Evolutionary conservation across 2,888 invertebrate genomes (phyloP), one percentile per base, ranked within the genome.

Genomic region (Andrena praecox): DNA sequence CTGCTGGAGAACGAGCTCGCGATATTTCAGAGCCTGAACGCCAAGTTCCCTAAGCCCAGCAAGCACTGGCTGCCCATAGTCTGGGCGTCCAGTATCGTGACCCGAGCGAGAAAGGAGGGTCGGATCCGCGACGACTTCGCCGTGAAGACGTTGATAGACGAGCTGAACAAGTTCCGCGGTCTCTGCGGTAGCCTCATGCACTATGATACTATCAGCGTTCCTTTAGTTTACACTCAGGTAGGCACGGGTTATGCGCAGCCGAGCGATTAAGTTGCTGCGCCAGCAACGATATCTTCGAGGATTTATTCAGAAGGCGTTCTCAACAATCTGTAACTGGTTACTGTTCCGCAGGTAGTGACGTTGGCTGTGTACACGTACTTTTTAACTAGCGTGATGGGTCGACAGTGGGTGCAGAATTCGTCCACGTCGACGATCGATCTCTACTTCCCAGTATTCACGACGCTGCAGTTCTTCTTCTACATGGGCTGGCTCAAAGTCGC

Each of bases 401-500:
- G 98, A 87, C 99, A 99, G 92, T 98, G 97, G 97, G 93, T 90
- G 66, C 85, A 91, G 69, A 91, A 92, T 71, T 92, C 93, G 3
- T 78, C 88, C 0, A 84, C 87, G 89, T 94, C 86, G 79, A 96
- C 95, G 87, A 96, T 98, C 90, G 98, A 98, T 94, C 94, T 98
- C 60, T 98, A 98, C 92, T 97, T 99, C 93, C 99, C 99, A 0
- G 95, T 98, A 89, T 99, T 99, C 93, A 97, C 97, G 5, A 97
- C 98, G 16, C 94, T 99, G 80, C 98, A 98, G 93, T 98, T 98
- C 93, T 97, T 97, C 93, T 97, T 97, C 94, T 97, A 97, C 91
- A 97, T 97, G 96, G 98, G 98, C 16, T 98, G 98, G 98, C 94
- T 98, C 52, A 98, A 98, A 95, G 98, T 98, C 90, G 98, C 98